These are phyloP conservation scores for Lacanobia wlatinum DNA, from an alignment of 2,888 invertebrate genomes.

Conservation along the genomic window DNA sequence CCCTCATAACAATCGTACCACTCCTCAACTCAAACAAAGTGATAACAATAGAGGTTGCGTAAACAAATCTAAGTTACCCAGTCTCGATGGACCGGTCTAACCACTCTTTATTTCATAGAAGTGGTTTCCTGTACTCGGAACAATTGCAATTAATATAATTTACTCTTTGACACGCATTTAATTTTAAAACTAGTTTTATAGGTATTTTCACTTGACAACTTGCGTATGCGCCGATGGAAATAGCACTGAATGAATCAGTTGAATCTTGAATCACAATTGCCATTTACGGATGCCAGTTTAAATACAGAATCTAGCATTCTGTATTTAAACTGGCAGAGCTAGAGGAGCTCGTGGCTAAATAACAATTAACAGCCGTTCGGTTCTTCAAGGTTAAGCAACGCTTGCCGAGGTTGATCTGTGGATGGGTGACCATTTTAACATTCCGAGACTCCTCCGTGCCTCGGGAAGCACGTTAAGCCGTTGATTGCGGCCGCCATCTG, in stretches of 20 bases:
- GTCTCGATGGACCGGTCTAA: conserved; percentile 59
- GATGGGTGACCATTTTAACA: too few species aligned
- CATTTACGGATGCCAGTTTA: not conserved
- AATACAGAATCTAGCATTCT: too few species aligned
- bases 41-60: conserved; percentile 45
- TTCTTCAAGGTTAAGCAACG: too few species aligned
- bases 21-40: not conserved
- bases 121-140: conserved; percentile 48
- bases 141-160: conserved; percentile 60
- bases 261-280: too few species aligned
- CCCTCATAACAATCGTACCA: not conserved
- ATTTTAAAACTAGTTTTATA: conserved; percentile 38
- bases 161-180: conserved; percentile 49
- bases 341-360: too few species aligned
- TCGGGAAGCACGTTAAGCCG: too few species aligned
- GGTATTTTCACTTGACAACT: conserved; percentile 3
- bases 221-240: not conserved
- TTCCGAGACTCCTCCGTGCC: too few species aligned
- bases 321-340: too few species aligned
- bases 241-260: conserved; percentile 13
- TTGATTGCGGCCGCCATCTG: too few species aligned
- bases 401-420: too few species aligned
- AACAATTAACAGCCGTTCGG: too few species aligned
- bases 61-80: conserved; percentile 35
- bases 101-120: conserved; percentile 61